These are phyloP conservation scores for Nasua narica DNA, from an alignment of 2,797 vertebrate species.

Conservation along the genomic window DNA sequence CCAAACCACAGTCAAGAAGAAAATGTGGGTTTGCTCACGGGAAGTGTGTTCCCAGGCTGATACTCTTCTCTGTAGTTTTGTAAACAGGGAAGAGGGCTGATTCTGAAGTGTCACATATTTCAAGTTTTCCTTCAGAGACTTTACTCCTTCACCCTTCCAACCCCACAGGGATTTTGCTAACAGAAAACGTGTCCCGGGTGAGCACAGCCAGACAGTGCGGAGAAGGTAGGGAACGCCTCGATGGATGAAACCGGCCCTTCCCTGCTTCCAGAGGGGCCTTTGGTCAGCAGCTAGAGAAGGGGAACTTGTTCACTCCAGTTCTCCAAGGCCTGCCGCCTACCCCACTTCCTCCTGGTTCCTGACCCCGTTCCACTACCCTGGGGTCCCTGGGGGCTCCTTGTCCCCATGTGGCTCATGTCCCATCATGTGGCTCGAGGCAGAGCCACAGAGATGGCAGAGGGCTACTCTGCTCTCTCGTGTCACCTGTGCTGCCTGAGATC, in stretches of 20 bases:
- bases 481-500: neutral
- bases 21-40: neutral
- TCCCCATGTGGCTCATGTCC: no score
- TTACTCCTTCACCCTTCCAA: neutral
- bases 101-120: neutral
- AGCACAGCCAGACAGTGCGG: neutral
- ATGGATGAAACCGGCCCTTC: neutral
- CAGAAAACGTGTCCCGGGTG: neutral
- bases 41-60: neutral
- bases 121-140: neutral
- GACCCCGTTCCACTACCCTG: neutral
- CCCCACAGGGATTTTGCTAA: neutral
- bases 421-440: neutral
- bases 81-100: neutral
- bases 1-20: neutral
- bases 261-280: neutral
- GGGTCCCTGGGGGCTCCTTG: neutral
- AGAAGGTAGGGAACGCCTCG: neutral
- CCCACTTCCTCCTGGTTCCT: neutral
- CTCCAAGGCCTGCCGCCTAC: accelerated
- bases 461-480: neutral
- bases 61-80: neutral
- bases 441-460: neutral
- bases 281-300: neutral
- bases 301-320: neutral